Evolutionary conservation across 2,113 vertebrate genomes (phyloP), one percentile per base, ranked within the genome.

Genomic region (Paratilapia polleni): DNA sequence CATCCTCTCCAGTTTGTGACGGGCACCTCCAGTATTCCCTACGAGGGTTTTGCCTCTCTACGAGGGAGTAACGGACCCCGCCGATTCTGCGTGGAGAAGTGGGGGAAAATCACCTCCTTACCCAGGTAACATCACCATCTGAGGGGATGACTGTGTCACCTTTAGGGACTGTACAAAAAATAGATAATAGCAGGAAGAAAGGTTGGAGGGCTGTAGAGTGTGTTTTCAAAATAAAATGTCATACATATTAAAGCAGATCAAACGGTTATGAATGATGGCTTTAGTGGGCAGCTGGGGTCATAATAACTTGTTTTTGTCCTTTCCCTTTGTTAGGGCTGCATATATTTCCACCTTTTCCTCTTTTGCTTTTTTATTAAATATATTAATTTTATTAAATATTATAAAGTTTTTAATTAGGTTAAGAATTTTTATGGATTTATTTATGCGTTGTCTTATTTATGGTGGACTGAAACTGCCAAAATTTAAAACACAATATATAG

Each of bases 71-170:
- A 99, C 0, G 98, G 98, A 52, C 98, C 98, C 4, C 96, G 98
- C 61, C 96, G 97, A 63, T 99, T 99, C 96, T 99, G 98, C 31
- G 97, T 99, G 81, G 98, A 99, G 94, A 99, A 99, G 93, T 99
- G 98, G 98, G 98, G 98, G 1, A 99, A 99, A 94, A 98, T 99
- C 95, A 98, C 97, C 8, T 98, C 98, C 86, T 97, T 99, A 90
- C 98, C 98, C 93, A 98, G 98, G 98, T 99, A 97, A 1, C 47
- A 20, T 77, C 24, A 28, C 60, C n/a, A n/a, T 56, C 8, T 34
- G 4, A 82, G 47, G 8, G 11, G 17, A 56, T 54, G 13, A 49
- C 47, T 4, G 43, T 47, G 43, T 4, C 43, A 15, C 24, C 17
- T 52, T 28, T 5, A 52, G 43, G 66, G 26, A 73, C 43, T 5